phyloP scores from a whole-genome alignment of 2,888 invertebrate genomes.

The Brachycybe producta region DNA sequence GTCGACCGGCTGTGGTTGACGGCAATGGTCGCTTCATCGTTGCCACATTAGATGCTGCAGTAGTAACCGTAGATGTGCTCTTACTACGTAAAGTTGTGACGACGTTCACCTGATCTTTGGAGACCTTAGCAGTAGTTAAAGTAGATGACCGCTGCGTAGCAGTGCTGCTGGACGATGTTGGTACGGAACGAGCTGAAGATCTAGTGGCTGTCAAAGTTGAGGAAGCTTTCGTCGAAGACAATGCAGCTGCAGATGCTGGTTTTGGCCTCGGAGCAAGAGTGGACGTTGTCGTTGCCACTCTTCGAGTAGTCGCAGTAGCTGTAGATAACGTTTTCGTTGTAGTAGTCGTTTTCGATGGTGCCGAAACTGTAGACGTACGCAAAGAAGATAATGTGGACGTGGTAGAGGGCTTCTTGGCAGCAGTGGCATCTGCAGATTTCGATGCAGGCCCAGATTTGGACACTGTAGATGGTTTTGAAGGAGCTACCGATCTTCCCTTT shows the following conservation, averaged over 20 bases:
- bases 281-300: conserved; percentile 10
- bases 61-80: conserved; percentile 27
- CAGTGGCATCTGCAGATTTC: conserved; percentile 4
- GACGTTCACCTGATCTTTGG: not conserved
- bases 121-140: no score
- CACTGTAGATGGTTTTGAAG: conserved; percentile 25
- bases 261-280: conserved; percentile 11
- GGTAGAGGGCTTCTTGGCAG: conserved; percentile 9
- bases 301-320: not conserved
- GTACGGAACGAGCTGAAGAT: not conserved
- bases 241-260: conserved; percentile 13
- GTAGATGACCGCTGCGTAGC: not conserved
- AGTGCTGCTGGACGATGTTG: not conserved
- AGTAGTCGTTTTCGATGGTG: conserved; percentile 11
- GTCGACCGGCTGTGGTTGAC: conserved; percentile 22
- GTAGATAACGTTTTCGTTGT: conserved; percentile 8
- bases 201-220: not conserved
- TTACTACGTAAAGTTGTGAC: conserved; percentile 20
- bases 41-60: conserved; percentile 22
- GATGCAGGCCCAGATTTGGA: conserved; percentile 15
- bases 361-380: conserved; percentile 16
- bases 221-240: conserved; percentile 7
- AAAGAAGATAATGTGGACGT: conserved; percentile 25
- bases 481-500: conserved; percentile 11
- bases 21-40: conserved; percentile 22